These are phyloP conservation scores for Australoheros facetus DNA, from an alignment of 2,797 vertebrate species.

Conservation along the genomic window DNA sequence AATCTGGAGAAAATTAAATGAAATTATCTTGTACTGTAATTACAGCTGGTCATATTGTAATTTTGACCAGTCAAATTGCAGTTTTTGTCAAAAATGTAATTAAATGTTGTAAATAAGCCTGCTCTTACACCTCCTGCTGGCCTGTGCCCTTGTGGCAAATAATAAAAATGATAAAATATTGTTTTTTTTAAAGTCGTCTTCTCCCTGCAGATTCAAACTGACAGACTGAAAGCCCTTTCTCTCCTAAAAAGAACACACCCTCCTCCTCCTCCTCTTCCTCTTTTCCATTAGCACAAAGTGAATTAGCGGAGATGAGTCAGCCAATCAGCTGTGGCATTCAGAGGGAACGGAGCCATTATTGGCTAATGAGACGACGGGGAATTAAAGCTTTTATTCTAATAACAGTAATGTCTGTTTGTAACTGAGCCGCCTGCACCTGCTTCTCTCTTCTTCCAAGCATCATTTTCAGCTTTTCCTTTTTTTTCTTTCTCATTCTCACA, in stretches of 20 bases:
- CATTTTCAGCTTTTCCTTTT: not conserved
- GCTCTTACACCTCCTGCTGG: not conserved
- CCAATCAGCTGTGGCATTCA: constrained; percentile 69
- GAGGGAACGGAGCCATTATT: constrained; percentile 62
- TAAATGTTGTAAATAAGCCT: not conserved
- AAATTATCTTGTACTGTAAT: not conserved
- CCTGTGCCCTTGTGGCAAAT: not conserved
- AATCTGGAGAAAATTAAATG: not conserved
- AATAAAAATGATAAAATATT: not conserved
- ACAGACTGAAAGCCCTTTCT: constrained; percentile 32
- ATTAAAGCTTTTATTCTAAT: constrained; percentile 69
- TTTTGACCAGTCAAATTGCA: constrained; percentile 1
- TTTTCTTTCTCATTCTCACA: not conserved
- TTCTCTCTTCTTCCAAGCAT: constrained; percentile 48
- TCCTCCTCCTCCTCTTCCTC: constrained; percentile 23
- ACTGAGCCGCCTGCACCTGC: constrained; percentile 66
- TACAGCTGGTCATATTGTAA: not conserved
- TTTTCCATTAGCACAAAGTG: constrained; percentile 66
- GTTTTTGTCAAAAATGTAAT: not conserved
- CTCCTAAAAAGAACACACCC: constrained; percentile 28
- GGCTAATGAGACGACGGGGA: constrained; percentile 69
- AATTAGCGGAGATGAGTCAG: constrained; percentile 67
- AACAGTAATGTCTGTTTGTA: constrained; percentile 64
- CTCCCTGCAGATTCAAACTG: constrained; percentile 26
- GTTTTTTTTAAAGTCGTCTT: not conserved